Conservation (phyloP, 2,797 vertebrate species). For the Myotis myotis region DNA sequence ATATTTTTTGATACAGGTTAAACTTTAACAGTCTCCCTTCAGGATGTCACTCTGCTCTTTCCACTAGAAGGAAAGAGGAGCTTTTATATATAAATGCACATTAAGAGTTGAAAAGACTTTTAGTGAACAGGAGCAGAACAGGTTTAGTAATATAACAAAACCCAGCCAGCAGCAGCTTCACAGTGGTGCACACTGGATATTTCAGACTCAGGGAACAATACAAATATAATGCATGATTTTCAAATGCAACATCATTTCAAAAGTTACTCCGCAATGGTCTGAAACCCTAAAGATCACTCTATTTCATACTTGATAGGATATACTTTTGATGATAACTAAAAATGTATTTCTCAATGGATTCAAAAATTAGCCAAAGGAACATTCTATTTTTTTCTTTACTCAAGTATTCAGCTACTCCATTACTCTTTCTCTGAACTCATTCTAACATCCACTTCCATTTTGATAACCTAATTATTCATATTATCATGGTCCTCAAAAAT, state of each 20-base stretch:
- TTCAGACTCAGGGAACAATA: not conserved
- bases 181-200: not conserved
- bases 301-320: not conserved
- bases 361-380: not conserved
- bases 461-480: not conserved
- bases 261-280: not conserved
- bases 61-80: not conserved
- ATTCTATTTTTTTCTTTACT: not conserved
- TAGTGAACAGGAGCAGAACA: not conserved
- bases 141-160: not conserved
- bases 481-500: not conserved
- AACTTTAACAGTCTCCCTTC: slow-evolving; percentile 39
- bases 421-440: not conserved
- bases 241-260: not conserved
- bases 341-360: not conserved
- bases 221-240: not conserved
- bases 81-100: slow-evolving; percentile 58
- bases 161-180: not conserved
- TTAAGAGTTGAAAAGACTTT: slow-evolving; percentile 9
- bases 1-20: slow-evolving; percentile 48
- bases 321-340: not conserved
- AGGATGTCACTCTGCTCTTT: not conserved
- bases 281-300: not conserved
- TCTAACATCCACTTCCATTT: not conserved
- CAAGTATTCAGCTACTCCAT: not conserved